Evolutionary conservation across 2,888 invertebrate genomes (phyloP).

Genomic region (Panzeria rudis): DNA sequence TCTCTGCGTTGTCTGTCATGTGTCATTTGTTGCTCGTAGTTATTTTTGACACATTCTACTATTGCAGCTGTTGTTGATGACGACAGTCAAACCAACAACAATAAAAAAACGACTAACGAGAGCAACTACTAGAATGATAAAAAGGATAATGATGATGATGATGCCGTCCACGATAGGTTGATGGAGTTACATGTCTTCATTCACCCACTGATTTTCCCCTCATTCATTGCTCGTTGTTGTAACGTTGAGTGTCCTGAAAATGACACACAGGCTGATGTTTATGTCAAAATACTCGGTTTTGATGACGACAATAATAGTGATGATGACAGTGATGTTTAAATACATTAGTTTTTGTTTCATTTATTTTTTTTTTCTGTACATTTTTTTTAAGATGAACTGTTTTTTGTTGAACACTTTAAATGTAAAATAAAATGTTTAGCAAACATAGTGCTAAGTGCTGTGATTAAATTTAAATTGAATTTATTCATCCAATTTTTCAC

Average conservation of each 20-base stretch:
- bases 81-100: conserved; percentile 33
- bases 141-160: conserved; percentile 17
- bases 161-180: conserved; percentile 15
- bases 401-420: neutral
- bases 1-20: conserved; percentile 65
- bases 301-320: conserved; percentile 60
- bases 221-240: conserved; percentile 9
- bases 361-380: neutral
- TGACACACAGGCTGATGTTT: conserved; percentile 62
- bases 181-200: conserved; percentile 34
- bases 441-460: conserved; percentile 49
- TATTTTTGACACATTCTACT: conserved; percentile 63
- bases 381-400: conserved; percentile 1
- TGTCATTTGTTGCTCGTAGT: conserved; percentile 63
- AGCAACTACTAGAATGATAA: conserved; percentile 24
- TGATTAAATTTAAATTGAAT: conserved; percentile 54
- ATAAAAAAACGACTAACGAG: conserved; percentile 4
- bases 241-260: conserved; percentile 41
- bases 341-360: conserved; percentile 43
- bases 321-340: conserved; percentile 61
- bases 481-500: conserved; percentile 16
- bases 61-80: conserved; percentile 56
- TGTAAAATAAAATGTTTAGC: neutral
- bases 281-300: conserved; percentile 57
- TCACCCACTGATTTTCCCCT: neutral